Base-by-base conservation (phyloP, 2,888 invertebrate species). In the Sinohyriopsis cumingii region DNA sequence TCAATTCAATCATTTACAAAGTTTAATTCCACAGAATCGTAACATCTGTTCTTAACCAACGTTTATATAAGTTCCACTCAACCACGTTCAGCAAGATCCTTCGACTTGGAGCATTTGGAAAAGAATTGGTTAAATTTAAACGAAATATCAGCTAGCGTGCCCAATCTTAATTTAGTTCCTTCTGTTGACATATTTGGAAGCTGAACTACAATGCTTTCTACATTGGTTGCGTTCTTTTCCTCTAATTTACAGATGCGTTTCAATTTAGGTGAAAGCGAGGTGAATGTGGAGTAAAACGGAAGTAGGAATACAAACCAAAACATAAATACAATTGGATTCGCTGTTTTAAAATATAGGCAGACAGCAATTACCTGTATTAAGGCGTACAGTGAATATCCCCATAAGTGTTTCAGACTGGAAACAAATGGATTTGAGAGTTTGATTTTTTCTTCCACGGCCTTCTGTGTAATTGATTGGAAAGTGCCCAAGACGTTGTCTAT, bases 361-460 rank as follows among this genome's bases (percentile, higher is more conserved):
- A 84, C 81, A 22, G 85, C 65, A 25, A 84, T 69, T 22, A 77
- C 78, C 55, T 71, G 28, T 9, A 83, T 67, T 19, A 82, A 25
- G 20, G 85, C 78, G 45, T 84, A 80, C 5, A 82, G 28, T 33
- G 82, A 81, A 68, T 87, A 87, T n/a, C 82, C 84, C 86, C 86
- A 86, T 25, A 86, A 68, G 71, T 87, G 85, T 63, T 80, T 79
- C 7, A 86, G 68, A 70, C 85, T 85, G 20, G 82, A 84, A 45
- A 84, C 57, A 65, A 87, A 84, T 55, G 85, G 84, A 72, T 86
- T 87, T 45, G 82, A 81, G 22, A 73, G 79, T 65, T 80, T 81
- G 67, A 86, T 84, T 59, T 86, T 82, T 65, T 86, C 84, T 57
- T 87, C 87, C 6, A 87, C 84, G 0, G 82, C 82, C 61, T 86